A percentile compares a stretch with the other conserved stretches of the same genome.
Conservation (phyloP, 2,113 vertebrate species). For the Paraplagusia blochii region DNA sequence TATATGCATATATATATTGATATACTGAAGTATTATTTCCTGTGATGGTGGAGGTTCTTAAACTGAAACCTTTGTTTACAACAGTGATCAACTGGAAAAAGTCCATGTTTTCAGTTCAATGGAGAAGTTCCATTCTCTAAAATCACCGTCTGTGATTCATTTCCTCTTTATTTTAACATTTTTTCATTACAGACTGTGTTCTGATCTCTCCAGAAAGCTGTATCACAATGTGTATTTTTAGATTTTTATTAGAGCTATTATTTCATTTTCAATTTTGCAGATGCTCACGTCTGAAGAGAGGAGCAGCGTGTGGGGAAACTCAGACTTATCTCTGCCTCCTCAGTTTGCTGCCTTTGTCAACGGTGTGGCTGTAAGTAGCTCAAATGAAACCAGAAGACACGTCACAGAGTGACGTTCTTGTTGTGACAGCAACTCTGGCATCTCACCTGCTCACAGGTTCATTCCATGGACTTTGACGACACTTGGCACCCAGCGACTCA, state of each 20-base stretch:
- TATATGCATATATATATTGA: no score
- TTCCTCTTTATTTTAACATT: no score
- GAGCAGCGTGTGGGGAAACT: constrained; percentile 85
- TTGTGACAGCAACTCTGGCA: background rate
- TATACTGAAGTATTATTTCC: no score
- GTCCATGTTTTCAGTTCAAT: no score
- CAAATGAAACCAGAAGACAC: background rate
- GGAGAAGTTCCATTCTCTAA: no score
- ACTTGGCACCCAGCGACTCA: constrained; percentile 96
- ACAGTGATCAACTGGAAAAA: no score
- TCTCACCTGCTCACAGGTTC: constrained; percentile 72
- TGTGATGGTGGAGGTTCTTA: no score
- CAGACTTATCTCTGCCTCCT: constrained; percentile 76
- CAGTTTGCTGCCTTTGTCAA: constrained; percentile 89
- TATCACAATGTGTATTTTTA: background rate
- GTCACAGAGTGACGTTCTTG: background rate
- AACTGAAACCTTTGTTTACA: no score
- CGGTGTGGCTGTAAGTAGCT: constrained; percentile 84
- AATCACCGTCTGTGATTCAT: no score
- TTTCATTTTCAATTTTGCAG: constrained; percentile 55
- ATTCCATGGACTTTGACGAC: constrained; percentile 97
- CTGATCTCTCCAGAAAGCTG: background rate
- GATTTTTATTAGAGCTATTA: background rate
- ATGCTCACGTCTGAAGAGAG: constrained; percentile 73
- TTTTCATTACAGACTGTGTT: background rate